These are phyloP conservation scores for Euleptes europaea DNA, from an alignment of 2,113 vertebrate genomes.

Conservation along the genomic window DNA sequence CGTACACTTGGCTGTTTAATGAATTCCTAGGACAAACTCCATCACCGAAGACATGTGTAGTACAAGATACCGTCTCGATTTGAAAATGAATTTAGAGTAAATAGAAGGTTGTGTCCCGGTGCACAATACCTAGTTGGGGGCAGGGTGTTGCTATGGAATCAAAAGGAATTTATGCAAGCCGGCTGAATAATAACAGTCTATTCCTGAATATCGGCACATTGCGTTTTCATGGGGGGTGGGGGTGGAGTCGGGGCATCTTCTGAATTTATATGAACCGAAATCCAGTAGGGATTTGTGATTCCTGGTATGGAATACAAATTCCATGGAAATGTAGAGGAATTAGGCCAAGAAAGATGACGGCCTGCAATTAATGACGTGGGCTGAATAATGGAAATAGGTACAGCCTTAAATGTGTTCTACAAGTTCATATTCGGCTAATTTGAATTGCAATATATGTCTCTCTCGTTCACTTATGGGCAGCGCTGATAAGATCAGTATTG, in stretches of 20 bases:
- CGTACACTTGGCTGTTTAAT: slow-evolving; percentile 58
- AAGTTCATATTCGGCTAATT: background rate
- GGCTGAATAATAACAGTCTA: background rate
- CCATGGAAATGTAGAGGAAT: background rate
- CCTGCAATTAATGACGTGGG: background rate
- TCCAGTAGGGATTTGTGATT: background rate
- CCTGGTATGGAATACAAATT: background rate
- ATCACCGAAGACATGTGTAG: slow-evolving; percentile 48
- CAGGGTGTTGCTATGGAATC: slow-evolving; percentile 47
- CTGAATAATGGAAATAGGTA: background rate
- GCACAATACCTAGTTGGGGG: background rate
- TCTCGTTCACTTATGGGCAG: background rate
- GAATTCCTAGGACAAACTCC: slow-evolving; percentile 57
- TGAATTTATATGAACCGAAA: background rate
- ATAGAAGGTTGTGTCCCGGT: slow-evolving; percentile 35
- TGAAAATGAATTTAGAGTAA: slow-evolving; percentile 55
- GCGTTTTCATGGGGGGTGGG: background rate
- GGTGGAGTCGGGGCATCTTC: background rate
- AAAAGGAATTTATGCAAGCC: slow-evolving; percentile 25
- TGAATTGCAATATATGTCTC: background rate
- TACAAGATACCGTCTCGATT: slow-evolving; percentile 61
- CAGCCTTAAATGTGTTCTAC: background rate
- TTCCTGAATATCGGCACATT: background rate
- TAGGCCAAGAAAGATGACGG: background rate
- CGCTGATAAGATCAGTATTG: background rate